Evolutionary conservation across 2,113 vertebrate species (phyloP), one percentile per base, ranked within the genome.

Genomic region (Larimichthys polyactis): DNA sequence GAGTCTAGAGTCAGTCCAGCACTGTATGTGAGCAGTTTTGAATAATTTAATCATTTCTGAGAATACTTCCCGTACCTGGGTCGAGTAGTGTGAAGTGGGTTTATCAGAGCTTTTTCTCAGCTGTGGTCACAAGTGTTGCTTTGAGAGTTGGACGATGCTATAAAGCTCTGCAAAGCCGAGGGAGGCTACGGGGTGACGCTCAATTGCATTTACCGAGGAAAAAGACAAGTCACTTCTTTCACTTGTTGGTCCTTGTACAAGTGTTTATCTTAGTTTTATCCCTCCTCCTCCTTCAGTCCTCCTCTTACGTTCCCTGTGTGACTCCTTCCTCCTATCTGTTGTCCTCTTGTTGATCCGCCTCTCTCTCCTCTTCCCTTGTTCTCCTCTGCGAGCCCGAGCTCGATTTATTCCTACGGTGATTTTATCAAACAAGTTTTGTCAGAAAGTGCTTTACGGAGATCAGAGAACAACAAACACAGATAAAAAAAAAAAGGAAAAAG

Each of bases 371-470:
- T 12, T 54, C 32, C 58, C 40, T 29, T 29, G 12, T 52, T 64
- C 71, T 60, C 54, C 1, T 54, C 19, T n/a, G n/a, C 3, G 11
- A 64, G 63, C 62, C 44, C 44, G 43, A 82, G 63, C 14, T 24
- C 29, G 20, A 75, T 78, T 78, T 79, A 86, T 63, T 58, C 62
- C 43, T 59, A 19, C 71, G 85, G 89, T 77, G 73, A 74, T 71
- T 81, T 87, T 85, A 89, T 88, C 87, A 81, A 77, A 78, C 27
- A 71, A 36, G 17, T 51, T 85, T 77, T 86, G 80, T 78, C 75
- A 70, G 74, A 87, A 75, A 86, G 82, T 71, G 74, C 78, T 79
- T 83, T 36, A 22, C 44, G 3, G 73, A 85, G 87, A 90, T 88
- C 82, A 81, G 76, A 77, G 55, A 82, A 68, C 80, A 79, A 76